These are phyloP conservation scores for Lophius americanus DNA, from an alignment of 2,797 vertebrate species.

Conservation along the genomic window DNA sequence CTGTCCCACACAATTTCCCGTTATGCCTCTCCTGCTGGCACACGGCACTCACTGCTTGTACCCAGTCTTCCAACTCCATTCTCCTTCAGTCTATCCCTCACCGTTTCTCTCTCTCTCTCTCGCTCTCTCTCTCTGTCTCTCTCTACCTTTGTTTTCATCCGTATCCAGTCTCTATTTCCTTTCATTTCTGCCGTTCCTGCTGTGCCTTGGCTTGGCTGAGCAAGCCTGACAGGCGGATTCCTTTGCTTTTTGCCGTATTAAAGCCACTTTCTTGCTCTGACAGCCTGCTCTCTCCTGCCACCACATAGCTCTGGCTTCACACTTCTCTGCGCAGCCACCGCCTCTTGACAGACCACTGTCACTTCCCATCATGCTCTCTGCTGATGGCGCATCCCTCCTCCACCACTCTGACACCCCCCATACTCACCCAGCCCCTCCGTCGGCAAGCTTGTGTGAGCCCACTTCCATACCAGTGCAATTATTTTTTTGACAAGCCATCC, in stretches of 20 bases:
- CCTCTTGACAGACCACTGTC: conserved; percentile 99
- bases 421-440: conserved; percentile 74
- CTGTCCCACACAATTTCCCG: conserved; percentile 79
- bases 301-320: conserved; percentile 99
- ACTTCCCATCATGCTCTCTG: conserved; percentile 99
- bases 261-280: conserved; percentile 99
- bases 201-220: conserved; percentile 95
- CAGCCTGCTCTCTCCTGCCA: conserved; percentile 99
- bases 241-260: conserved; percentile 99
- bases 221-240: conserved; percentile 99
- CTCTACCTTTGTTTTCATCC: conserved; percentile 70
- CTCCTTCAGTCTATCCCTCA: conserved; percentile 60
- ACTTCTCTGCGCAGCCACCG: conserved; percentile 99
- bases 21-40: conserved; percentile 75
- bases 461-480: conserved; percentile 99
- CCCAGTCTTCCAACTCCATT: conserved; percentile 66
- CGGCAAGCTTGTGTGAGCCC: conserved; percentile 91
- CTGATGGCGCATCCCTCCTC: conserved; percentile 91
- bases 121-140: conserved; percentile 57
- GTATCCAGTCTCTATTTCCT: conserved; percentile 62
- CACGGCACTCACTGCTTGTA: conserved; percentile 66
- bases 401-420: conserved; percentile 81
- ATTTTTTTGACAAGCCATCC: conserved; percentile 99
- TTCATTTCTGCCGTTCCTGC: conserved; percentile 82
- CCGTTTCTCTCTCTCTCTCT: conserved; percentile 32